These are phyloP conservation scores for Harpagus bidentatus DNA, from an alignment of 2,113 vertebrate species.

Conservation along the genomic window DNA sequence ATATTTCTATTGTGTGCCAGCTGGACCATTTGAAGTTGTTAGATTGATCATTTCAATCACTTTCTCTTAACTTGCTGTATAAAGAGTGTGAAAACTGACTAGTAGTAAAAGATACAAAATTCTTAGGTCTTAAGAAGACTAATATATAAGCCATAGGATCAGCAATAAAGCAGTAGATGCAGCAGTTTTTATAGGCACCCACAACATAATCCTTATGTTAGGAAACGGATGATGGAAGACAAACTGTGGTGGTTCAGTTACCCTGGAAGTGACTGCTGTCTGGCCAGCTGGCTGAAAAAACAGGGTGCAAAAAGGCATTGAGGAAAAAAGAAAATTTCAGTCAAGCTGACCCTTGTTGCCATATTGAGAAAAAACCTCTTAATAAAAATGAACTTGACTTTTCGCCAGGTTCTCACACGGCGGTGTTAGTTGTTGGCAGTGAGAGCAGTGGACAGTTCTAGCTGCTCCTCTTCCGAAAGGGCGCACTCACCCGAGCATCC, in stretches of 20 bases:
- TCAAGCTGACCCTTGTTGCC: not conserved
- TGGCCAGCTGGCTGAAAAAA: not conserved
- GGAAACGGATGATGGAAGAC: not conserved
- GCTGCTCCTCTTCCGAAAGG: not conserved
- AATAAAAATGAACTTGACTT: not conserved
- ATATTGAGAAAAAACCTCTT: not conserved
- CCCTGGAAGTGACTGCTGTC: not conserved
- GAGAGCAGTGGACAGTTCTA: not conserved
- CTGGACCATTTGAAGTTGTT: not conserved
- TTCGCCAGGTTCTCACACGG: not conserved
- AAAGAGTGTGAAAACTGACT: not conserved
- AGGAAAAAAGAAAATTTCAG: not conserved
- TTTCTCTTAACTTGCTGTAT: not conserved
- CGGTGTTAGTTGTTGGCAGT: not conserved
- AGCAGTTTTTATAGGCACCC: not conserved
- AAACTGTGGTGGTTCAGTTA: not conserved
- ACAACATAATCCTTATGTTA: too few relatives aligned
- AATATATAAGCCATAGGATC: not conserved
- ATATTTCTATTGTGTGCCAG: not conserved
- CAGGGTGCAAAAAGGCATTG: not conserved
- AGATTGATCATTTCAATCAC: not conserved
- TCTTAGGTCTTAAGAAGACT: not conserved
- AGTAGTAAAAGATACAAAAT: not conserved
- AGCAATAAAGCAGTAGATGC: not conserved
- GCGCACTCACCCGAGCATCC: not conserved